Percentiles rank a stretch among this genome's conserved stretches.
phyloP scores from a whole-genome alignment of 2,888 invertebrate genomes.

The Caenorhabditis japonica region DNA sequence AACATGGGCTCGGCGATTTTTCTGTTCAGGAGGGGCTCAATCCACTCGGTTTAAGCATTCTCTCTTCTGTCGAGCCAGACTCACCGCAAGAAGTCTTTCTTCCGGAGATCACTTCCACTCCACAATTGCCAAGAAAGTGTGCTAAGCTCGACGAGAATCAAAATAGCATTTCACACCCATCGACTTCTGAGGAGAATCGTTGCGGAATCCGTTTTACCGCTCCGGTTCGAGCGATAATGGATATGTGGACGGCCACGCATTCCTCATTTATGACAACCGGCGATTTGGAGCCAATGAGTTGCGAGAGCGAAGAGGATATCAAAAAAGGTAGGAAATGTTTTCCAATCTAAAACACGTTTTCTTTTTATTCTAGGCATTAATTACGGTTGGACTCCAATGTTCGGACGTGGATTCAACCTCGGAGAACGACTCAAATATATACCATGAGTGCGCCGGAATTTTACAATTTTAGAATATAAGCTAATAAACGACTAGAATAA shows the following conservation, averaged over 20 bases:
- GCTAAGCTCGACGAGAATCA: slow-evolving; percentile 8
- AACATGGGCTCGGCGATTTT: slow-evolving; percentile 4
- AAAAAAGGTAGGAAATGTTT: no score
- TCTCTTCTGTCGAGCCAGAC: background rate
- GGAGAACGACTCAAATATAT: slow-evolving; percentile 39
- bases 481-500: background rate
- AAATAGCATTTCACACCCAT: slow-evolving; percentile 11
- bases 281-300: no score
- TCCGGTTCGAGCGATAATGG: slow-evolving; percentile 19
- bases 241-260: slow-evolving; percentile 6
- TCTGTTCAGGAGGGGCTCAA: background rate
- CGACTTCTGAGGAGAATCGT: background rate
- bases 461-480: background rate
- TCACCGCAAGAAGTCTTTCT: slow-evolving; percentile 10
- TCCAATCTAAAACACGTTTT: no score
- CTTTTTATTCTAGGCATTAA: background rate
- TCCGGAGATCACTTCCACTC: slow-evolving; percentile 9
- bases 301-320: no score
- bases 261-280: no score
- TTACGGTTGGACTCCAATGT: slow-evolving; percentile 39
- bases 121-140: slow-evolving; percentile 7
- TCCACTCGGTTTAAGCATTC: slow-evolving; percentile 23
- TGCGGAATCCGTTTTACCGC: slow-evolving; percentile 12
- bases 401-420: slow-evolving; percentile 44
- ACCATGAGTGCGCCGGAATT: slow-evolving; percentile 14